These are phyloP conservation scores for Platycnemis pennipes DNA, from an alignment of 2,888 invertebrate genomes.

Conservation along the genomic window DNA sequence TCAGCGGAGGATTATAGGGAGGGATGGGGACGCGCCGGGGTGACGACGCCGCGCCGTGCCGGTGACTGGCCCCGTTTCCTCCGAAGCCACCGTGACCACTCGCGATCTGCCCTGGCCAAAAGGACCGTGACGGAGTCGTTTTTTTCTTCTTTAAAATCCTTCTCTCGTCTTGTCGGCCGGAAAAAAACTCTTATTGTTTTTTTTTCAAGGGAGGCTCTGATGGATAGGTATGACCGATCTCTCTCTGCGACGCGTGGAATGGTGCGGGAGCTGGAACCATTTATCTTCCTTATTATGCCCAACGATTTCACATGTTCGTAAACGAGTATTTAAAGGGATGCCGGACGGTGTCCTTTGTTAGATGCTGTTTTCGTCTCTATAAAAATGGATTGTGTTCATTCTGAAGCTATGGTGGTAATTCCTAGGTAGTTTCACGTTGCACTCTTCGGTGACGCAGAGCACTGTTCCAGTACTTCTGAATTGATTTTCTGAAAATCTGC, in stretches of 20 bases:
- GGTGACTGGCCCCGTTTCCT: slow-evolving; percentile 51
- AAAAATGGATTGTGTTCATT: no score
- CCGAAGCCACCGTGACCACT: slow-evolving; percentile 11
- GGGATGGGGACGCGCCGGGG: neutral
- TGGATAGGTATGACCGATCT: neutral
- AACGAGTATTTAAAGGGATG: no score
- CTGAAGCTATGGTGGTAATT: no score
- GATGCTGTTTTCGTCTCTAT: no score
- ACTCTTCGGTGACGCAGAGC: no score
- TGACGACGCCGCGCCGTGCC: neutral
- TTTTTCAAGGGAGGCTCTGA: neutral
- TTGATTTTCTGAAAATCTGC: no score
- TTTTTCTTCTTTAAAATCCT: neutral
- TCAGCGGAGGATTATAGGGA: neutral
- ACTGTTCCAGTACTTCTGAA: no score
- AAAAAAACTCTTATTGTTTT: neutral
- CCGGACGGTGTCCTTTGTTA: no score
- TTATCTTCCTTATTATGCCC: neutral
- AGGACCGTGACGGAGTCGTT: slow-evolving; percentile 25
- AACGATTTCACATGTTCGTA: neutral
- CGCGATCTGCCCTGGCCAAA: neutral
- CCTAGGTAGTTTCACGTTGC: no score
- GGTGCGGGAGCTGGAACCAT: neutral
- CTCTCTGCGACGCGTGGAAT: neutral
- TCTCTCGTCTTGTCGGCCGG: neutral